Conservation (phyloP, 2,113 vertebrate genomes). For the Columba livia region DNA sequence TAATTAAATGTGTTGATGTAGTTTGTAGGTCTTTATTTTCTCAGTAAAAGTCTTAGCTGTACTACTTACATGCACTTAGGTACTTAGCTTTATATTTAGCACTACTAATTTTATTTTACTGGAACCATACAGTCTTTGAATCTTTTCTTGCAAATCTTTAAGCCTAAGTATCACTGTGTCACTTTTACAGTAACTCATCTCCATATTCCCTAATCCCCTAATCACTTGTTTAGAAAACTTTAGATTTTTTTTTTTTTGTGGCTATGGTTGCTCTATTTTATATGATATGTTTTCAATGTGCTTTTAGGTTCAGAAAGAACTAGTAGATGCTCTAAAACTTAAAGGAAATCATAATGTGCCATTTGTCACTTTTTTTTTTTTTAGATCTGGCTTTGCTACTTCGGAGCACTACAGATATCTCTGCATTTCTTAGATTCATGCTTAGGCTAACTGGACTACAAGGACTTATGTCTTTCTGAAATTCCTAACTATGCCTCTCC, state of each 20-base stretch:
- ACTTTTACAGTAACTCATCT: not conserved
- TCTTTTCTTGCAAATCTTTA: not conserved
- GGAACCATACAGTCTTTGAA: not conserved
- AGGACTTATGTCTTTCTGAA: not conserved
- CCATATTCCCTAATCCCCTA: not conserved
- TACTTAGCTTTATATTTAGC: not conserved
- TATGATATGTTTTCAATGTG: not conserved
- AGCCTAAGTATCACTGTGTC: not conserved
- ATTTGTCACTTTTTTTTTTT: not conserved
- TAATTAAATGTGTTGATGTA: not conserved
- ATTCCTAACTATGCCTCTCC: not conserved
- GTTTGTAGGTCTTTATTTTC: not conserved
- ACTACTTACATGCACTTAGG: not conserved
- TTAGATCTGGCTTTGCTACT: not conserved
- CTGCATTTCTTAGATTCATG: not conserved
- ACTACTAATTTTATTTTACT: not conserved
- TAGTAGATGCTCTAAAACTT: not conserved
- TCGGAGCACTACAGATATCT: not conserved
- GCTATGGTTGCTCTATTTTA: not conserved
- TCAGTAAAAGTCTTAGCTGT: not conserved
- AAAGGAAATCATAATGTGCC: not conserved
- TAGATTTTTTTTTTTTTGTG: not conserved
- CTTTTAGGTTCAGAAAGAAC: not conserved
- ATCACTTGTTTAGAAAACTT: not conserved
- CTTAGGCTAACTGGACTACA: not conserved